Percentiles rank a stretch among this genome's conserved stretches.
Conservation (phyloP, 2,113 vertebrate genomes). For the Uria lomvia region DNA sequence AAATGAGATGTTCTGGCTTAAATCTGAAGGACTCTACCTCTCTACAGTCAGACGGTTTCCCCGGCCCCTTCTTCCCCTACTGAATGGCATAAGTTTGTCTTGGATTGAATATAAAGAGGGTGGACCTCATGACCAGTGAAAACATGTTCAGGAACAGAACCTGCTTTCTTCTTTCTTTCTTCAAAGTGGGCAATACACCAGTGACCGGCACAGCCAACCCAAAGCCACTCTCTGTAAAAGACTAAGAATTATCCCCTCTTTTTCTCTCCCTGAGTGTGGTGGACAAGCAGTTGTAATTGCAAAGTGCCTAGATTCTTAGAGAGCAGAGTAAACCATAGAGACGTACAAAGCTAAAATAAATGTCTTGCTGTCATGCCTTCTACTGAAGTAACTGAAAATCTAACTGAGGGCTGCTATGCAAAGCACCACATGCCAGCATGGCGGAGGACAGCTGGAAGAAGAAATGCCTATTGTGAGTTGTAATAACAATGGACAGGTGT, state of each 20-base stretch:
- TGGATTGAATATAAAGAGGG: background rate
- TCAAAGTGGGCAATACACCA: background rate
- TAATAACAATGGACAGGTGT: slow-evolving; percentile 38
- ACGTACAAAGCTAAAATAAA: background rate
- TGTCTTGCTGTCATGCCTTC: background rate
- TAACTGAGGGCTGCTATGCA: background rate
- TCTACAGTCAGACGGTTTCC: background rate
- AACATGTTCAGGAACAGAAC: background rate
- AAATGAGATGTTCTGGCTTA: background rate
- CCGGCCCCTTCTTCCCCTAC: background rate
- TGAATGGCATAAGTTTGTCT: background rate
- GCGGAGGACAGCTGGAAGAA: slow-evolving; percentile 24
- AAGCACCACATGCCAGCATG: background rate
- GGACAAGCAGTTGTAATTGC: background rate
- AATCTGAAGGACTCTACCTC: background rate
- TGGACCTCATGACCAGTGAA: background rate
- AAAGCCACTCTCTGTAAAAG: background rate
- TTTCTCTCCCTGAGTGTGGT: background rate
- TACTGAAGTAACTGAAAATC: background rate
- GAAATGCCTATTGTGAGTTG: background rate
- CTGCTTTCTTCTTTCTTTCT: background rate
- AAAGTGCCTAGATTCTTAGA: background rate
- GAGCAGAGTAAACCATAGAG: background rate
- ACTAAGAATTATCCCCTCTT: background rate
- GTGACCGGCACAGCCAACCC: background rate